Base-by-base conservation (phyloP, 1,140 invertebrate genomes). In the Frieseomelitta varia region DNA sequence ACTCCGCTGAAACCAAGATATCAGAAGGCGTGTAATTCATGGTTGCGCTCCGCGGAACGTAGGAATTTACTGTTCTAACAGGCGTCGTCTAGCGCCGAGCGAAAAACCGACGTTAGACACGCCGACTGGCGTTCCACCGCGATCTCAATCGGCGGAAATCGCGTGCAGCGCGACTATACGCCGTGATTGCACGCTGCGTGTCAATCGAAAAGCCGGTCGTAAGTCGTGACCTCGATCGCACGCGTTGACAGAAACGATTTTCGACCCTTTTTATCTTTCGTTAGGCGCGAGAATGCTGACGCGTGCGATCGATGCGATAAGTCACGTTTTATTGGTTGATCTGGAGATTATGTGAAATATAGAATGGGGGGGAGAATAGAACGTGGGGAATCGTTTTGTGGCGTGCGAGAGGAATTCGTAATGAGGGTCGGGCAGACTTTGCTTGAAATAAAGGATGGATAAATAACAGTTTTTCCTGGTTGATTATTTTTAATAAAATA, bases 1-100 rank as follows among this genome's bases (percentile, higher is more conserved):
- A 65, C 83, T 47, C 39, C 6, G 71, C 61, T 85, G 69, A 80
- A 90, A 91, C 88, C 85, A 90, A 93, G 91, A 92, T 93, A 91
- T 90, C 86, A 90, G 87, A 87, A 93, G 90, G 88, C 88, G 75
- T 65, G 88, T 90, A 91, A 91, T 91, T 92, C 90, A 86, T 87
- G 88, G 71, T 84, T 88, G 61, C 84, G 61, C 84, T 19, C 30
- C 55, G 73, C 65, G 53, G 51, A 30, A 77, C 56, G 65, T 55
- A 55, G 58, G 81, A 71, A 82, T 55, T 69, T 63, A 34, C 24
- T 34, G 63, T 21, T 34, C 67, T 27, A 78, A 88, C 73, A 76
- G 82, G 68, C 74, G 53, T 34, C n/a, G 34, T 19, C 61, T 74
- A 53, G 39, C 55, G 19, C 1, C 30, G 6, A 47, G 24, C 15